phyloP scores from a whole-genome alignment of 2,888 invertebrate genomes.

The Schrankia costaestrigalis region DNA sequence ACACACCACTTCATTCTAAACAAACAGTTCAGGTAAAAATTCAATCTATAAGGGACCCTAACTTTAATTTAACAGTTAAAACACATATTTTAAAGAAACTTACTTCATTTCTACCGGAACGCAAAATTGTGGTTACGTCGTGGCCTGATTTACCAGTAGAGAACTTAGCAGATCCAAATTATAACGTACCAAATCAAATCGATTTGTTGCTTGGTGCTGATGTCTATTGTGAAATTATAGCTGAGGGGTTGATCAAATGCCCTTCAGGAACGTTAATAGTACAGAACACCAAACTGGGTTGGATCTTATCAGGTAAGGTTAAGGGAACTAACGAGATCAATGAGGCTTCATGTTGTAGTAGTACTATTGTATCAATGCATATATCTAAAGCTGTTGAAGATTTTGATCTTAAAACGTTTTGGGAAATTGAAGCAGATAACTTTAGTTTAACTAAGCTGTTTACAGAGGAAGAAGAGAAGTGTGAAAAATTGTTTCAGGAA shows the following conservation, averaged over 20 bases:
- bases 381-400: not conserved
- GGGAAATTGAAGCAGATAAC: constrained; percentile 1
- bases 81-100: not conserved
- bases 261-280: constrained; percentile 9
- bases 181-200: constrained; percentile 1
- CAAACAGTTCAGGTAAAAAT: not conserved
- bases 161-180: constrained; percentile 1
- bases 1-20: constrained; percentile 1
- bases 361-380: not conserved
- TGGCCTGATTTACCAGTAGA: not conserved
- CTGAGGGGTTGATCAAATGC: constrained; percentile 10
- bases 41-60: not conserved
- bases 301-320: constrained; percentile 23
- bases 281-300: constrained; percentile 23
- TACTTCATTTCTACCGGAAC: constrained; percentile 1
- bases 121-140: not conserved
- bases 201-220: constrained; percentile 14
- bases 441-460: not conserved
- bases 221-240: constrained; percentile 15
- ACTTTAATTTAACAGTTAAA: not conserved
- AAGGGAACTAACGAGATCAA: not conserved
- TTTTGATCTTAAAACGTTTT: constrained; percentile 1
- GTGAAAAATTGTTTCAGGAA: not conserved
- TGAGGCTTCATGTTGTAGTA: not conserved
- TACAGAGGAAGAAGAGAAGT: constrained; percentile 1